phyloP scores from a whole-genome alignment of 2,113 vertebrate genomes.

The Dicaeum eximium region DNA sequence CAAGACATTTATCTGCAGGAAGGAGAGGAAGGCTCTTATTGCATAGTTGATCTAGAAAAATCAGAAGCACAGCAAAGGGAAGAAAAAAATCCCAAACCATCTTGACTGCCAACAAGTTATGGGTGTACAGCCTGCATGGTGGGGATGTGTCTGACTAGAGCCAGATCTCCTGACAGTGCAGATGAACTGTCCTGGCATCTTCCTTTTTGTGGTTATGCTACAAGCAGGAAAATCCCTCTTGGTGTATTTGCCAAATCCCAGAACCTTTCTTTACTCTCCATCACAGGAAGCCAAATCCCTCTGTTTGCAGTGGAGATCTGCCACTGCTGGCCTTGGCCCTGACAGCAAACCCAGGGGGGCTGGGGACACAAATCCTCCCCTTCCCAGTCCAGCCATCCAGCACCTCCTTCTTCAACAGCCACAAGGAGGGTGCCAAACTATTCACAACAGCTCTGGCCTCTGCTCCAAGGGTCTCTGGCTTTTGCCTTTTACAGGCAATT shows the following conservation, averaged over 20 bases:
- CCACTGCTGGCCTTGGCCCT: neutral
- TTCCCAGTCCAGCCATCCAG: neutral
- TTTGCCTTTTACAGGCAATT: neutral
- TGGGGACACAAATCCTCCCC: neutral
- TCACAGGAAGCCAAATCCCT: neutral
- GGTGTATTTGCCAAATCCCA: neutral
- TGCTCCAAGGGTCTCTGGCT: neutral
- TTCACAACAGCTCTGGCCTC: neutral
- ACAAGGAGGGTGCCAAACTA: neutral
- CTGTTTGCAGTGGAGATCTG: neutral
- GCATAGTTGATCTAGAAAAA: neutral
- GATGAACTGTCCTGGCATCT: neutral
- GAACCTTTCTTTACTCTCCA: neutral
- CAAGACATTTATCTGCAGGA: neutral
- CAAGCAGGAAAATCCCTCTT: neutral
- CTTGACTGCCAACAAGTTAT: neutral
- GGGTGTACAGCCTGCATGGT: neutral
- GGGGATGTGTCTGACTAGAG: neutral
- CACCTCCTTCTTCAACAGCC: neutral
- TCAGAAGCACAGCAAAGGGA: neutral
- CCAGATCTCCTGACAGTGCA: neutral
- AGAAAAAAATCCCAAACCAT: neutral
- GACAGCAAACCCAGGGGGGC: rapidly evolving
- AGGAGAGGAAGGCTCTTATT: neutral
- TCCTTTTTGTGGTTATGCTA: neutral